phyloP scores from a whole-genome alignment of 2,113 vertebrate genomes.

The Paratilapia polleni region DNA sequence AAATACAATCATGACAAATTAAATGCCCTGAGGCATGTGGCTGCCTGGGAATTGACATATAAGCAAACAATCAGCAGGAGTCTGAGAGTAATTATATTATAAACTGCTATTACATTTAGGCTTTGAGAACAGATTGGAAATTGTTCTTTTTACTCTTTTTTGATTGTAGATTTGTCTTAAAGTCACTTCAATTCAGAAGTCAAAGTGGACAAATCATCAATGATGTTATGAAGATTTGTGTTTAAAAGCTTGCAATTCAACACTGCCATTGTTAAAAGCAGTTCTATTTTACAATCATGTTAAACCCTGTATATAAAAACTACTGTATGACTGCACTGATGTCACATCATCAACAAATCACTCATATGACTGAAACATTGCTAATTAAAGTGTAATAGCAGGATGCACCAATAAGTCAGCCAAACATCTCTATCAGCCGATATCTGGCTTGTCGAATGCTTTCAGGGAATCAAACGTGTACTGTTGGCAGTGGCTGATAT shows the following conservation, averaged over 20 bases:
- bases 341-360: neutral
- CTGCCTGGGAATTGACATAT: conserved; percentile 5
- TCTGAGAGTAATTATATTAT: neutral
- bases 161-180: neutral
- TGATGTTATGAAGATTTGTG: neutral
- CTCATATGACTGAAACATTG: neutral
- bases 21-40: neutral
- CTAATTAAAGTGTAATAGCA: neutral
- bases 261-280: neutral
- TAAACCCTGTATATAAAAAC: neutral
- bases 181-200: neutral
- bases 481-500: neutral
- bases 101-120: neutral
- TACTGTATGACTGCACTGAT: neutral
- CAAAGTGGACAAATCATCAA: neutral
- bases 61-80: conserved; percentile 24
- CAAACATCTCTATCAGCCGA: neutral
- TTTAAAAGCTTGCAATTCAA: neutral
- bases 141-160: neutral
- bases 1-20: conserved; percentile 21
- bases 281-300: neutral
- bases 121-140: neutral
- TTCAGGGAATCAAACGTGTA: neutral
- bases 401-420: neutral
- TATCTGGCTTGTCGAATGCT: neutral